Conservation (phyloP, 2,797 vertebrate species). For the Melanotaenia maccullochi region DNA sequence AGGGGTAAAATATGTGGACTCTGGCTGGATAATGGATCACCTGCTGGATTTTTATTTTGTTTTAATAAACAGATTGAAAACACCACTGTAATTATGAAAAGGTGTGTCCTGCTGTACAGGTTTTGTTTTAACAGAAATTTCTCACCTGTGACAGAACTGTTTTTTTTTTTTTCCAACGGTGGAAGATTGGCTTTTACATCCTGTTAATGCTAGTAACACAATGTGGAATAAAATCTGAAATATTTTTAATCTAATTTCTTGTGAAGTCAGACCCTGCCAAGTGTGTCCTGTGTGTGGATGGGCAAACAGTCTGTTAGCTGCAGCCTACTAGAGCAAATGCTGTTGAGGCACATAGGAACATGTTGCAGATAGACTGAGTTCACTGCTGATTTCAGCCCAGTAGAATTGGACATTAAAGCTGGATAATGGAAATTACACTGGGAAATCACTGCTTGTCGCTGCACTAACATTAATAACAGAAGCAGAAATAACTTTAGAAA, state of each 20-base stretch:
- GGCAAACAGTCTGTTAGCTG: neutral
- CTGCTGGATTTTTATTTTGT: conserved; percentile 2
- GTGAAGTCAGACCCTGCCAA: neutral
- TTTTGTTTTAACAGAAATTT: neutral
- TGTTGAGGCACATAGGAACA: neutral
- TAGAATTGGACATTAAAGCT: neutral
- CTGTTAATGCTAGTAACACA: neutral
- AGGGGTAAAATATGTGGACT: conserved; percentile 37
- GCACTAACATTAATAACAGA: neutral
- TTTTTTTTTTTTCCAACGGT: neutral
- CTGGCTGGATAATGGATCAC: conserved; percentile 30
- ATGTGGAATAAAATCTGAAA: neutral
- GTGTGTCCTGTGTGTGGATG: neutral
- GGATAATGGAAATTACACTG: neutral
- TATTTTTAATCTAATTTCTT: too few relatives aligned
- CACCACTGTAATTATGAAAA: neutral
- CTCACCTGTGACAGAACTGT: conserved; percentile 5
- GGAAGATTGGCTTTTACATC: too few relatives aligned
- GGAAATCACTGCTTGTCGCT: neutral
- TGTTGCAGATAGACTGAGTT: too few relatives aligned
- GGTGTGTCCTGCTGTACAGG: neutral
- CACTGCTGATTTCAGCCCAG: neutral
- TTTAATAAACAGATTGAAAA: neutral
- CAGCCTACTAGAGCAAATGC: neutral
- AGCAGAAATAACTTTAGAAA: neutral